phyloP scores from a whole-genome alignment of 64 coral and sea anemone species.

The Porites lutea region DNA sequence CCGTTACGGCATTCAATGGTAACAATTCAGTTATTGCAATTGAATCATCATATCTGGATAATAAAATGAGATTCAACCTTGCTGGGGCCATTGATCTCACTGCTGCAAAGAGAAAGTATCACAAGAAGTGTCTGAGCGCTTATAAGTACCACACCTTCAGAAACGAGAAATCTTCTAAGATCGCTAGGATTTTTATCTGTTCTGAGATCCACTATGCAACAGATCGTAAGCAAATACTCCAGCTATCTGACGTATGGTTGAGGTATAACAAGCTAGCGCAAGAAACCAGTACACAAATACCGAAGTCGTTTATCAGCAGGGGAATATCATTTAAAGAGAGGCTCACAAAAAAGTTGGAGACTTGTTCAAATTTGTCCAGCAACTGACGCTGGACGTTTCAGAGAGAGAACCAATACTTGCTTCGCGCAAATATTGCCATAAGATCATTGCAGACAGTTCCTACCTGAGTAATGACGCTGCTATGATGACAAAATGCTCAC shows the following conservation, averaged over 20 bases:
- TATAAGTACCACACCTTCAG: too few species aligned
- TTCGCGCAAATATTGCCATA: too few species aligned
- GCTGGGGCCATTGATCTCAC: too few species aligned
- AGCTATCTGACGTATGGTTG: constrained; percentile 19
- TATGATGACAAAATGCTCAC: constrained; percentile 1
- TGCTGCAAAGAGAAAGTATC: too few species aligned
- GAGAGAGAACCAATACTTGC: neutral
- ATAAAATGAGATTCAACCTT: too few species aligned
- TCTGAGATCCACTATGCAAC: neutral
- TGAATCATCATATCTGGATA: too few species aligned
- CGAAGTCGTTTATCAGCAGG: constrained; percentile 27
- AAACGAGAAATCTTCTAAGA: too few species aligned
- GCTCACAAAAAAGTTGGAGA: too few species aligned
- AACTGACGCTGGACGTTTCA: neutral
- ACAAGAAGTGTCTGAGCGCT: too few species aligned
- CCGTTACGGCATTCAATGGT: too few species aligned
- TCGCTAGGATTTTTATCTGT: too few species aligned
- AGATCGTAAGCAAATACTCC: neutral
- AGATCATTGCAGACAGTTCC: neutral
- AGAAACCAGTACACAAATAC: constrained; percentile 1
- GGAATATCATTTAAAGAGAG: constrained; percentile 20
- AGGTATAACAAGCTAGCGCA: neutral
- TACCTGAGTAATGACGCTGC: neutral
- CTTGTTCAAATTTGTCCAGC: constrained; percentile 11
- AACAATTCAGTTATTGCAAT: too few species aligned